Evolutionary conservation across 2,113 vertebrate genomes (phyloP), one percentile per base, ranked within the genome.

Genomic region (Megalops atlanticus): DNA sequence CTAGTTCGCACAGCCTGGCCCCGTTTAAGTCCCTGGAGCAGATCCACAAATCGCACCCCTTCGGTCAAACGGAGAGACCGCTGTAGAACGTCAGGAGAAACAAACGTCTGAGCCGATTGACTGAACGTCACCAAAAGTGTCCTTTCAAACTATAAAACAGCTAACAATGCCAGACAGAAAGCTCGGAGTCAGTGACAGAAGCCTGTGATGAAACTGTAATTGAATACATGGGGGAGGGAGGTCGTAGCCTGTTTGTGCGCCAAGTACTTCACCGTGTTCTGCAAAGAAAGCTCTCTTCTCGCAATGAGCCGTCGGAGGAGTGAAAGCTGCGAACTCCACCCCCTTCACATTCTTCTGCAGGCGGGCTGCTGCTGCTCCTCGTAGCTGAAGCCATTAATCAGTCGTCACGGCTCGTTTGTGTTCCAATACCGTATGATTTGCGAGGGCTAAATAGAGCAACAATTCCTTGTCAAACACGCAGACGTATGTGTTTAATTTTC

Each of bases 251-350:
- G 27, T 35, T 35, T 27, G 21, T 0, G 54, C 11, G 54, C 77
- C 33, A 18, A 79, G 80, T 77, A 81, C 86, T 84, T 84, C 80
- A 79, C 81, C 80, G 12, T 84, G 82, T 83, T 64, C 79, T 64
- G 79, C 83, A 87, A 68, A 85, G 84, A 87, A 52, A 86, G 88
- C 87, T 88, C 86, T 86, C 43, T 72, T 81, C 77, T 86, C 70
- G 80, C 84, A 70, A 81, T 85, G 87, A 82, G 83, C 87, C 86
- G 81, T 79, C 80, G 39, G 85, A 81, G 91, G 93, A 94, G 91
- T 93, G 86, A 85, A 85, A 88, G 87, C 88, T 85, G 83, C 78
- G 85, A 94, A 92, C 93, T 93, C 93, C 93, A 86, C 92, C 92
- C 92, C 80, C 86, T 87, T 89, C 85, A 89, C 90, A 91, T 92